A percentile compares a stretch with the other conserved stretches of the same genome.
These are phyloP conservation scores for Helobdella robusta DNA, from an alignment of 2,888 invertebrate genomes.

Conservation along the genomic window DNA sequence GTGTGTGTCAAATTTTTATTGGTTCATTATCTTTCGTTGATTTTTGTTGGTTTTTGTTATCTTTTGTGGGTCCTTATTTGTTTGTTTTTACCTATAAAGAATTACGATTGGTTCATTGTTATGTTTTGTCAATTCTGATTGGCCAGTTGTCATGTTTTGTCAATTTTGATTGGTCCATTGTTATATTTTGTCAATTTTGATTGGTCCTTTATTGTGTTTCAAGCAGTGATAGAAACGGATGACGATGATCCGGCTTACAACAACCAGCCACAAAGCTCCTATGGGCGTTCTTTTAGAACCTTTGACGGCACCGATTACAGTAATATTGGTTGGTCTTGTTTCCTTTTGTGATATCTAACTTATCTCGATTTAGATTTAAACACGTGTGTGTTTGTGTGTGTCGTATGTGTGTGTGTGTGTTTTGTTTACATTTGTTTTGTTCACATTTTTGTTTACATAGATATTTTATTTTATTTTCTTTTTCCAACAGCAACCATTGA, in stretches of 20 bases:
- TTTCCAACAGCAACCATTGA: constrained; percentile 71
- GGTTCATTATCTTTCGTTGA: not conserved
- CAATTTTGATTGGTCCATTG: no score
- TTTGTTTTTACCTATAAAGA: not conserved
- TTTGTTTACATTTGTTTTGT: not conserved
- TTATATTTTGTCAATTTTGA: no score
- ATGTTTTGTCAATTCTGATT: no score
- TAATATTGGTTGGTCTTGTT: constrained; percentile 64
- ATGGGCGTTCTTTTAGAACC: constrained; percentile 85
- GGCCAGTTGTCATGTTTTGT: no score
- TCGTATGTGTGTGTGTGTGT: not conserved
- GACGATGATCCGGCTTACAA: constrained; percentile 52
- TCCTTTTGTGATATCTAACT: not conserved
- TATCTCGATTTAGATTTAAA: not conserved
- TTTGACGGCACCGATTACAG: constrained; percentile 87
- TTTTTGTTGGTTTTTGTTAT: not conserved
- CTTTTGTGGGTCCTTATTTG: not conserved
- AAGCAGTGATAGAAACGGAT: constrained; percentile 45
- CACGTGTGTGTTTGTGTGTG: not conserved
- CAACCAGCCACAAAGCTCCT: constrained; percentile 55
- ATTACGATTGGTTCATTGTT: not conserved
- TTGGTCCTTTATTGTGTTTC: no score
- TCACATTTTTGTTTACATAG: not conserved
- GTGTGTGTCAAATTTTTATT: constrained; percentile 7
- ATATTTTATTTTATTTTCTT: constrained; percentile 20